phyloP scores from a whole-genome alignment of 2,113 vertebrate species.

The Myotis brandtii region DNA sequence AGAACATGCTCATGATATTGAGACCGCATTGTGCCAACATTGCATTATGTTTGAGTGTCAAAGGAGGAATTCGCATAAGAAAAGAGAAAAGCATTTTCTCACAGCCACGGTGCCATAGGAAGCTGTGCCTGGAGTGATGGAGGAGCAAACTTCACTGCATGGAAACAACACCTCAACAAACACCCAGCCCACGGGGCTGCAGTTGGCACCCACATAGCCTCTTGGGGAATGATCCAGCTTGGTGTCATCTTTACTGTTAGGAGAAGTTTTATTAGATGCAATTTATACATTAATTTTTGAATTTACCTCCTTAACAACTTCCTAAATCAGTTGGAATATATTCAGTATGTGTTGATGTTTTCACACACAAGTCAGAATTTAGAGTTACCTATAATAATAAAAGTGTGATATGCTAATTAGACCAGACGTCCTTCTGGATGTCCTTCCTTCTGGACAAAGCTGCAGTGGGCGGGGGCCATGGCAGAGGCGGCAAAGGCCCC shows the following conservation, averaged over 20 bases:
- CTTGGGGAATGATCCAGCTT: too few relatives aligned
- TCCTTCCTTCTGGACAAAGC: too few relatives aligned
- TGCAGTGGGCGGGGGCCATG: too few relatives aligned
- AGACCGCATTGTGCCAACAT: neutral
- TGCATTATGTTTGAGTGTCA: neutral
- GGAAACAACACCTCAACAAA: neutral
- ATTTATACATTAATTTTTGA: neutral
- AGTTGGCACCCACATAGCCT: neutral
- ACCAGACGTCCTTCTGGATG: too few relatives aligned
- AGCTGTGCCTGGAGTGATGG: accelerated
- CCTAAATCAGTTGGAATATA: neutral
- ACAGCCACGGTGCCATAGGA: neutral
- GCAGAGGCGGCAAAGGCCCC: too few relatives aligned
- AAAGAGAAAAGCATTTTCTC: neutral
- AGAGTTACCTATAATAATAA: neutral
- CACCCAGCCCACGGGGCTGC: neutral
- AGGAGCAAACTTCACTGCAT: neutral
- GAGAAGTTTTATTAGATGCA: neutral
- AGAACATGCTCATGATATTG: neutral
- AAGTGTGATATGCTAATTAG: too few relatives aligned
- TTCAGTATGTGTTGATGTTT: neutral
- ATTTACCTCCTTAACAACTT: neutral
- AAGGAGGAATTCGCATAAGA: neutral
- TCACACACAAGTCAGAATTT: neutral
- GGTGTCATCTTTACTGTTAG: neutral